A percentile compares a stretch with the other conserved stretches of the same genome.
These are phyloP conservation scores for Otus scops DNA, from an alignment of 2,797 vertebrate species.

Conservation along the genomic window DNA sequence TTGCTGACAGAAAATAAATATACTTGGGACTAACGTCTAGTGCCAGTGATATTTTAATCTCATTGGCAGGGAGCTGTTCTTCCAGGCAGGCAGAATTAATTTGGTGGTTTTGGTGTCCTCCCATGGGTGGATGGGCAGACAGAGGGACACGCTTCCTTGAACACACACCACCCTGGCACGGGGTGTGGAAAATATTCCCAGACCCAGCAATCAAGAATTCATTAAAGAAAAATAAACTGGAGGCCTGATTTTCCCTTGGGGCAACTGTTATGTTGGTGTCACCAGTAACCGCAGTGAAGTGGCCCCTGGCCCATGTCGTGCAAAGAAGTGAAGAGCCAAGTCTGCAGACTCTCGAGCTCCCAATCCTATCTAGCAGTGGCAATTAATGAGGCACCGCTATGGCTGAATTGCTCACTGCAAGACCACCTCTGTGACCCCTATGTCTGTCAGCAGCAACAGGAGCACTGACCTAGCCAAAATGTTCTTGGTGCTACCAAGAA, in stretches of 20 bases:
- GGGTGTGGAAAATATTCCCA: not conserved
- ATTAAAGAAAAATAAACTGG: not conserved
- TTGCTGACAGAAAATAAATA: constrained; percentile 75
- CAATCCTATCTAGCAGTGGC: not conserved
- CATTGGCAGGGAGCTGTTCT: constrained; percentile 11
- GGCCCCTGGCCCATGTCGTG: not conserved
- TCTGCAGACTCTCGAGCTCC: not conserved
- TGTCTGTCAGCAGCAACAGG: not conserved
- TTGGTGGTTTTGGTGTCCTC: not conserved
- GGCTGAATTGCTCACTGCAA: not conserved
- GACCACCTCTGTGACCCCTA: not conserved
- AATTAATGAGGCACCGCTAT: not conserved
- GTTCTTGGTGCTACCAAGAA: not conserved
- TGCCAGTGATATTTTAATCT: constrained; percentile 60
- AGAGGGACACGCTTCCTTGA: not conserved
- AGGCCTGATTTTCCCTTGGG: not conserved
- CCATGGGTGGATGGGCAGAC: not conserved
- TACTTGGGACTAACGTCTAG: constrained; percentile 20
- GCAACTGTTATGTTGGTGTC: not conserved
- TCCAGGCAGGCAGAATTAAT: not conserved
- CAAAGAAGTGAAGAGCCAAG: not conserved
- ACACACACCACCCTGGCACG: accelerated
- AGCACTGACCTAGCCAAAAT: not conserved
- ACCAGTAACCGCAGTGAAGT: not conserved
- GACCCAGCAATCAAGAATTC: not conserved